Conservation (phyloP, 2,888 invertebrate species). For the Leptogaster cylindrica region DNA sequence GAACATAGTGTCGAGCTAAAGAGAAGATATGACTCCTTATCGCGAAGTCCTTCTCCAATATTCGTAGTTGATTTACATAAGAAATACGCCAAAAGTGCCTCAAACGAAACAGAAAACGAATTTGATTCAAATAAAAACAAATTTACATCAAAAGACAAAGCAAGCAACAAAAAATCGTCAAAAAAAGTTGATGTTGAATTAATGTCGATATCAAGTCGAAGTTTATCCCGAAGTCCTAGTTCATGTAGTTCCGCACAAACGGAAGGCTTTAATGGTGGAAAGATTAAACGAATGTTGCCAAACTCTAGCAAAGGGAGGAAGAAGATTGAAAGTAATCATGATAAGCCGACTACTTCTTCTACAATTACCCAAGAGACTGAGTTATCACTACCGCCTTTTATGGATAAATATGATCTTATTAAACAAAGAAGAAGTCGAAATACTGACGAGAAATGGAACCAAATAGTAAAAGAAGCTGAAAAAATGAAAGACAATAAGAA, state of each 20-base stretch:
- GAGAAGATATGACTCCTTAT: slow-evolving; percentile 41
- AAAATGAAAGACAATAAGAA: slow-evolving; percentile 48
- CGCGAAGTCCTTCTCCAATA: slow-evolving; percentile 58
- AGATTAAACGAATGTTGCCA: neutral
- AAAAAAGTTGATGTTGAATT: slow-evolving; percentile 52
- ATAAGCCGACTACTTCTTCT: neutral
- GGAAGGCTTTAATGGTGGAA: neutral
- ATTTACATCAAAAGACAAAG: slow-evolving; percentile 1
- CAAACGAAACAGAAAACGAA: slow-evolving; percentile 55
- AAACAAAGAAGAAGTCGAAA: slow-evolving; percentile 67
- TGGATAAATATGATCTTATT: slow-evolving; percentile 69
- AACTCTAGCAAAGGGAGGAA: neutral
- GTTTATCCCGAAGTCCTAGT: slow-evolving; percentile 47
- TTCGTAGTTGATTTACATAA: slow-evolving; percentile 62
- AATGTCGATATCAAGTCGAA: slow-evolving; percentile 56
- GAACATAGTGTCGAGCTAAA: slow-evolving; percentile 10
- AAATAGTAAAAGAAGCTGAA: slow-evolving; percentile 53
- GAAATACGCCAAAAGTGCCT: slow-evolving; percentile 62
- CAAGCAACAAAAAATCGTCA: neutral
- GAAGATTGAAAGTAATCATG: neutral
- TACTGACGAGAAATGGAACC: slow-evolving; percentile 52
- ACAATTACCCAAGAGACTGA: slow-evolving; percentile 10
- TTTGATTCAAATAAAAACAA: slow-evolving; percentile 43
- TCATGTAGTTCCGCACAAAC: neutral
- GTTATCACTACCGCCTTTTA: slow-evolving; percentile 57